Conservation (phyloP, 2,113 vertebrate genomes). For the Gopherus evgoodei region DNA sequence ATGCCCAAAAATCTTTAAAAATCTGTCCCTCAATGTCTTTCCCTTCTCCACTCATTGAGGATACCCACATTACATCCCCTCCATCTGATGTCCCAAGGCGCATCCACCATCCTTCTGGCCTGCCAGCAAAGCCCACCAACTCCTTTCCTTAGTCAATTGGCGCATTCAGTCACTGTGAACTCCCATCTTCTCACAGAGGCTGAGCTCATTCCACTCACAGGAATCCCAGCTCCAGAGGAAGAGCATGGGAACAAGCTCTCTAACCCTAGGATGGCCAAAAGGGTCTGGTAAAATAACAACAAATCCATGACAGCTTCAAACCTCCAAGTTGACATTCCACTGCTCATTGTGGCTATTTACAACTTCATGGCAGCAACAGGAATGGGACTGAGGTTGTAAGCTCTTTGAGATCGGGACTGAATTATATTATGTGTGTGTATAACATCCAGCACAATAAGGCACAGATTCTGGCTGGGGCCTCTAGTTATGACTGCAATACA, state of each 20-base stretch:
- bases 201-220: conserved; percentile 36
- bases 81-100: background rate
- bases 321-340: background rate
- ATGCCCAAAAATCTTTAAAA: no score
- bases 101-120: conserved; percentile 16
- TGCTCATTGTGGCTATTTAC: background rate
- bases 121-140: conserved; percentile 52
- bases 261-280: conserved; percentile 6
- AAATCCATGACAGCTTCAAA: background rate
- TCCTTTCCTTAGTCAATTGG: conserved; percentile 45
- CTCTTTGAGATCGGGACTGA: background rate
- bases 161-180: conserved; percentile 44
- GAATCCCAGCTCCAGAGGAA: conserved; percentile 2
- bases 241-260: background rate
- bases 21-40: background rate
- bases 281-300: conserved; percentile 3
- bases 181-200: conserved; percentile 26
- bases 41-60: conserved; percentile 11
- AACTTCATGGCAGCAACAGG: background rate
- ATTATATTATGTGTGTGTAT: conserved; percentile 12
- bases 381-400: conserved; percentile 14
- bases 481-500: background rate
- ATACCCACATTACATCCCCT: background rate
- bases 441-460: background rate
- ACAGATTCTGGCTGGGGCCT: background rate